These are phyloP conservation scores for Thripadectes ignobilis DNA, from an alignment of 2,797 vertebrate genomes.

Conservation along the genomic window DNA sequence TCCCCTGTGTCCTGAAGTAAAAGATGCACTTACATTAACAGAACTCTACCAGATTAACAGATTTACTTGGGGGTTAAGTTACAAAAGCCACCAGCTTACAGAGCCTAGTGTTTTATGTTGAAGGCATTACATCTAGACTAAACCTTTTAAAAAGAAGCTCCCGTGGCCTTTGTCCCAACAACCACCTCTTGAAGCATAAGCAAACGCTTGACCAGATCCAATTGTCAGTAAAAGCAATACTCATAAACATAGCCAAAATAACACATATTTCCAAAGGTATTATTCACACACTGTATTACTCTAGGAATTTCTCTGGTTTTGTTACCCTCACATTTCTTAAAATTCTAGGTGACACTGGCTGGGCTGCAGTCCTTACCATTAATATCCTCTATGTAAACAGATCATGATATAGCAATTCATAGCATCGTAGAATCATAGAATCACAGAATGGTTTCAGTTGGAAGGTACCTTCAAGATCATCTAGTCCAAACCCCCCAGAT, in stretches of 20 bases:
- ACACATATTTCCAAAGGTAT: background rate
- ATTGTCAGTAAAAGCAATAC: background rate
- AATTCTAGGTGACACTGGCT: background rate
- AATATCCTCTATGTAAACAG: background rate
- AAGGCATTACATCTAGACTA: background rate
- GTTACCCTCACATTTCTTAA: background rate
- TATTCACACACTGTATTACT: background rate
- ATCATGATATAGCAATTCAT: background rate
- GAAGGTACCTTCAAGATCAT: background rate
- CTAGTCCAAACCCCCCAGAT: fast-evolving
- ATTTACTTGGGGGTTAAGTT: background rate
- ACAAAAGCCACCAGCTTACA: background rate
- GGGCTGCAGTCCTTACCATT: background rate
- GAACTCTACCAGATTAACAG: background rate
- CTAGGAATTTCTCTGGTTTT: background rate
- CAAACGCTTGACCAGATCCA: background rate
- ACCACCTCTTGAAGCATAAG: background rate
- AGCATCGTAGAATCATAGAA: background rate
- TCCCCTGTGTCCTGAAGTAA: background rate
- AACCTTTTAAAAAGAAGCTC: background rate
- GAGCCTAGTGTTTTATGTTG: background rate
- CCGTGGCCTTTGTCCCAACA: background rate
- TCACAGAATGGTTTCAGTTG: background rate
- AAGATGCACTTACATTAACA: background rate
- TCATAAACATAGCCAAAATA: background rate